A percentile compares a stretch with the other conserved stretches of the same genome.
Conservation (phyloP, 2,113 vertebrate genomes). For the Brachirus orientalis region DNA sequence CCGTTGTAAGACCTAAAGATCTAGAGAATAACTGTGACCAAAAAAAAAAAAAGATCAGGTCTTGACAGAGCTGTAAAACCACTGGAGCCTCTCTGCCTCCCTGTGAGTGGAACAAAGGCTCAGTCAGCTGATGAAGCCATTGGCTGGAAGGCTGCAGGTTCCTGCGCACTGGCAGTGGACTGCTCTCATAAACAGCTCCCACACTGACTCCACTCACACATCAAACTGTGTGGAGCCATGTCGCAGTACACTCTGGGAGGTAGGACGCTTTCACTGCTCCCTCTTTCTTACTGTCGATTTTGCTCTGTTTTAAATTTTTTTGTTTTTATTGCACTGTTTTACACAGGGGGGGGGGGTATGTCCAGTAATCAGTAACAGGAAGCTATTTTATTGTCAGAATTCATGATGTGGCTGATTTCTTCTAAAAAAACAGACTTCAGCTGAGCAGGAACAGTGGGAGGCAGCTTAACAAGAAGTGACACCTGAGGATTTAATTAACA, state of each 20-base stretch:
- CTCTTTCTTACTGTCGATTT: not conserved
- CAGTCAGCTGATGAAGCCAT: conserved; percentile 30
- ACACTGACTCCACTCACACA: conserved; percentile 28
- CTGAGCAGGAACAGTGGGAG: not conserved
- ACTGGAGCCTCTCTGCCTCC: conserved; percentile 6
- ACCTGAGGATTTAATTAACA: not conserved
- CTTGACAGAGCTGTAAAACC: not conserved
- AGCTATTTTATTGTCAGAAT: no score
- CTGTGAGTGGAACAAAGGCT: conserved; percentile 18
- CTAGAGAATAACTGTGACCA: not conserved
- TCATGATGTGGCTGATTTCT: not conserved
- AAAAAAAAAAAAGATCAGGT: not conserved
- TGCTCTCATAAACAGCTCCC: conserved; percentile 15
- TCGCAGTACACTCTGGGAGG: conserved; percentile 67
- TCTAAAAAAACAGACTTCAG: no score
- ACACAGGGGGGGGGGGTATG: no score
- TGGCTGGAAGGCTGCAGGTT: conserved; percentile 53
- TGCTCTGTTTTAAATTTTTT: not conserved
- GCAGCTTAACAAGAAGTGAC: not conserved
- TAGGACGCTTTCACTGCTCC: conserved; percentile 37
- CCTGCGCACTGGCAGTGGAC: conserved; percentile 28
- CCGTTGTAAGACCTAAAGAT: not conserved
- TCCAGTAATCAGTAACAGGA: no score
- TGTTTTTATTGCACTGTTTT: not conserved
- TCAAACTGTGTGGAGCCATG: conserved; percentile 48